Percentiles rank a stretch among this genome's conserved stretches.
These are phyloP conservation scores for Madoqua kirkii DNA, from an alignment of 2,113 vertebrate species.

Conservation along the genomic window DNA sequence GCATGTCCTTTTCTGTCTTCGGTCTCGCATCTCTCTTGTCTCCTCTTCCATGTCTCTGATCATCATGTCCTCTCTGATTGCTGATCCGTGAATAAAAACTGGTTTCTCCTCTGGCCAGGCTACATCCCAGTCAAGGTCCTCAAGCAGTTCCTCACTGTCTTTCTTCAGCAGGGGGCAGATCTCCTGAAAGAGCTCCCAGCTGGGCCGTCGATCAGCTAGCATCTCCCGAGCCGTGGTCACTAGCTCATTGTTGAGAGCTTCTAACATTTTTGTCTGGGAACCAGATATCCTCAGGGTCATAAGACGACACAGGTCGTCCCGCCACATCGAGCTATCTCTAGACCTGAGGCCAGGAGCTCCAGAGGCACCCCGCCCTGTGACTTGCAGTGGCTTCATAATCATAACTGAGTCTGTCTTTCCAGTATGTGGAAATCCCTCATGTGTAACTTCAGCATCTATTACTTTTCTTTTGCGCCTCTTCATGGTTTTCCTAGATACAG, in stretches of 20 bases:
- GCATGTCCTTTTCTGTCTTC: background rate
- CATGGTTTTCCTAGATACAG: background rate
- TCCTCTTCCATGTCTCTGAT: background rate
- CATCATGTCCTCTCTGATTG: background rate
- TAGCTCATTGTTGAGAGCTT: slow-evolving; percentile 46
- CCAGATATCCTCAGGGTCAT: slow-evolving; percentile 61
- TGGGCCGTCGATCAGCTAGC: slow-evolving; percentile 16
- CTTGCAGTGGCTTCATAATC: background rate
- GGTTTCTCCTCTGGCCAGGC: background rate
- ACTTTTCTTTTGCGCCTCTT: slow-evolving; percentile 12
- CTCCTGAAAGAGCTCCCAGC: slow-evolving; percentile 65
- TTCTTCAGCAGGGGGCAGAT: slow-evolving; percentile 23
- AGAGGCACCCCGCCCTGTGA: background rate
- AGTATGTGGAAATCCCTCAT: background rate
- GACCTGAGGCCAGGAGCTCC: background rate
- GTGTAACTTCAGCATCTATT: background rate
- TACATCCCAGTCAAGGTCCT: background rate
- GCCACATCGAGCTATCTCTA: slow-evolving; percentile 27
- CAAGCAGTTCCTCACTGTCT: background rate
- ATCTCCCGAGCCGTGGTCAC: slow-evolving; percentile 24
- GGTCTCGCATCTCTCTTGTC: background rate
- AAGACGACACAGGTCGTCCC: slow-evolving; percentile 63
- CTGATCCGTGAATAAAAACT: background rate
- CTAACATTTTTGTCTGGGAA: slow-evolving; percentile 22
- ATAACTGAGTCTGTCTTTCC: background rate